phyloP scores from a whole-genome alignment of 2,113 vertebrate genomes.

The Lipophrys pholis region DNA sequence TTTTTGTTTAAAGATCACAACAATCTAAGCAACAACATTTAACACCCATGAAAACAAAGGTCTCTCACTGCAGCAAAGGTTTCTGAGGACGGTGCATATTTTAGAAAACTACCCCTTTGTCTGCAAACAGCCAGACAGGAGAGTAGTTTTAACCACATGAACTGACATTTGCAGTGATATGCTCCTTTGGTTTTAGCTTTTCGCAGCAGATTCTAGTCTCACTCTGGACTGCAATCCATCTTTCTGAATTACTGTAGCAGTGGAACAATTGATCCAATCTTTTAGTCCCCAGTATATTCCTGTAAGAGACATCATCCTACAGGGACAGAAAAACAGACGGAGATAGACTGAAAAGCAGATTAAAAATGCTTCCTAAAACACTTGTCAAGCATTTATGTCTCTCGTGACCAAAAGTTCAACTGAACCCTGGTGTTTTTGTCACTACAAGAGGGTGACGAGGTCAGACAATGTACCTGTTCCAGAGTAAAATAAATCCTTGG shows the following conservation, averaged over 20 bases:
- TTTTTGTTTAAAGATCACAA: conserved; percentile 18
- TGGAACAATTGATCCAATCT: conserved; percentile 64
- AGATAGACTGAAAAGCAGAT: conserved; percentile 35
- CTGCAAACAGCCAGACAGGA: conserved; percentile 19
- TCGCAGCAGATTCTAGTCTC: conserved; percentile 70
- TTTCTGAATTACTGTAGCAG: conserved; percentile 66
- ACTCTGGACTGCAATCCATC: conserved; percentile 65
- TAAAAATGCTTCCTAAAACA: conserved; percentile 24
- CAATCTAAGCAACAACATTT: conserved; percentile 16
- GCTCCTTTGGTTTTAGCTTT: conserved; percentile 71
- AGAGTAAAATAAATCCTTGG: conserved; percentile 73
- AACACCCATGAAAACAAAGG: conserved; percentile 31
- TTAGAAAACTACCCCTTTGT: conserved; percentile 36
- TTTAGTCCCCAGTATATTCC: conserved; percentile 55
- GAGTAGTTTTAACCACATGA: conserved; percentile 47
- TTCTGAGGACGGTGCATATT: conserved; percentile 56
- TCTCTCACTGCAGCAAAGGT: conserved; percentile 24
- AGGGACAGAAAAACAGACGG: conserved; percentile 38
- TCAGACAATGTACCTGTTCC: conserved; percentile 57
- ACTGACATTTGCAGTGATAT: conserved; percentile 72
- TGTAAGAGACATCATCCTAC: conserved; percentile 51
- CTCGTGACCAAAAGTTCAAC: conserved; percentile 17
- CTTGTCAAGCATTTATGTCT: conserved; percentile 4
- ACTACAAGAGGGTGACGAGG: conserved; percentile 37
- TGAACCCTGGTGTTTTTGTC: conserved; percentile 30